Evolutionary conservation across 1,140 invertebrate genomes (phyloP).

Genomic region (Mylabris phalerata): DNA sequence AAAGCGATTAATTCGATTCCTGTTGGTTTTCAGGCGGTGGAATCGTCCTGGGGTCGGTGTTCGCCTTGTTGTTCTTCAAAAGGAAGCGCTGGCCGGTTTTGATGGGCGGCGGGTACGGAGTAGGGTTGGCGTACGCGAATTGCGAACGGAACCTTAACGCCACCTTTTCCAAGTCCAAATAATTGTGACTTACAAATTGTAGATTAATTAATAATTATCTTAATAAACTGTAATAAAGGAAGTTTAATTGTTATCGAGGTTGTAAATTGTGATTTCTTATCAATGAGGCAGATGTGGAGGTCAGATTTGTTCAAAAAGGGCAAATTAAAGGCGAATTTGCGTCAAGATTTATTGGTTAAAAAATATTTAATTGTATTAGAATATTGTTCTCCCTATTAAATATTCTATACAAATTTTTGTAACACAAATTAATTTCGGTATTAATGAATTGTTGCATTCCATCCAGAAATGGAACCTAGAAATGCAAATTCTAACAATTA

Average conservation of each 20-base stretch:
- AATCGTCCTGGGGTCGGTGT: slow-evolving; percentile 54
- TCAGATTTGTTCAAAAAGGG: too few species aligned
- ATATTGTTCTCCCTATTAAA: slow-evolving; percentile 35
- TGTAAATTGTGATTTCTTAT: too few species aligned
- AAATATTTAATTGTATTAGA: slow-evolving; percentile 24
- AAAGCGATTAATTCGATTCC: too few species aligned
- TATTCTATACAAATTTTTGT: slow-evolving; percentile 25
- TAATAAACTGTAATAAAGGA: too few species aligned
- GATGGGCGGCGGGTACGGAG: slow-evolving; percentile 62
- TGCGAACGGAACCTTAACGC: slow-evolving; percentile 61
- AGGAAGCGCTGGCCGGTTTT: slow-evolving; percentile 65
- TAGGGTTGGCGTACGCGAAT: slow-evolving; percentile 69
- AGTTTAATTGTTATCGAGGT: too few species aligned
- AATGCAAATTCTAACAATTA: slow-evolving; percentile 18
- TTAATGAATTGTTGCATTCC: too few species aligned
- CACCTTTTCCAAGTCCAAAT: slow-evolving; percentile 10
- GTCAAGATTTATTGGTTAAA: slow-evolving; percentile 3
- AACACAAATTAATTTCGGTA: too few species aligned
- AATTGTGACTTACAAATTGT: too few species aligned
- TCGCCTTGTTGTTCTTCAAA: slow-evolving; percentile 62
- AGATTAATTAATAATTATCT: too few species aligned
- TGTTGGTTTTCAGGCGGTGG: slow-evolving; percentile 53
- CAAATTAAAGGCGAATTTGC: too few species aligned
- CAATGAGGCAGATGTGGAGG: too few species aligned
- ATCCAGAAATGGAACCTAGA: neutral